phyloP scores from a whole-genome alignment of 2,113 vertebrate genomes.

The Corythaeola cristata region DNA sequence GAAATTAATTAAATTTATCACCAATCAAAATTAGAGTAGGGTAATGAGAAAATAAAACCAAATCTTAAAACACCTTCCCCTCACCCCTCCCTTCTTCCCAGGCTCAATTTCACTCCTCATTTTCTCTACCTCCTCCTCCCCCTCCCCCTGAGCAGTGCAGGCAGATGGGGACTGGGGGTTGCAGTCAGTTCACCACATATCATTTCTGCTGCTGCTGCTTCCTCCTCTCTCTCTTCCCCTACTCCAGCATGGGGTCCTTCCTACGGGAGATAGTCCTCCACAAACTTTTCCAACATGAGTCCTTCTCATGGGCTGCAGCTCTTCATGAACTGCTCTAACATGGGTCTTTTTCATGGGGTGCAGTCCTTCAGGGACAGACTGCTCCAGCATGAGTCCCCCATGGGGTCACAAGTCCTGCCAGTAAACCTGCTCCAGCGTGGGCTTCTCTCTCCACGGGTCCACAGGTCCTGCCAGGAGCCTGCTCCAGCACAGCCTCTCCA shows the following conservation, averaged over 20 bases:
- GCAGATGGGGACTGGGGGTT: accelerated
- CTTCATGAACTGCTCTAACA: too few species aligned
- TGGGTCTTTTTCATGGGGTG: accelerated
- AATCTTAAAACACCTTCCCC: neutral
- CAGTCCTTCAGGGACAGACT: neutral
- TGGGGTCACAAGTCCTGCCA: too few species aligned
- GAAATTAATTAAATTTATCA: too few species aligned
- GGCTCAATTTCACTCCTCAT: neutral
- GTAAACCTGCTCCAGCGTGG: neutral
- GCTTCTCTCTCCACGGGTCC: neutral
- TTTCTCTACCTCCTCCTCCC: neutral
- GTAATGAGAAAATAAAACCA: too few species aligned
- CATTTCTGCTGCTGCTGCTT: neutral
- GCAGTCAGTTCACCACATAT: accelerated
- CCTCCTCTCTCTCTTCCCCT: neutral
- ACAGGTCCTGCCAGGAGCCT: neutral
- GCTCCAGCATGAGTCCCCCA: neutral
- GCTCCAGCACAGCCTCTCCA: accelerated
- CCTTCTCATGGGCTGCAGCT: too few species aligned
- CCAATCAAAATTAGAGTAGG: too few species aligned
- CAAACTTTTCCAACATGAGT: accelerated
- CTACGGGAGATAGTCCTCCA: neutral
- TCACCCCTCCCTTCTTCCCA: neutral
- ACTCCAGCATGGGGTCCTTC: neutral
- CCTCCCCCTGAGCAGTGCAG: accelerated